Conservation (phyloP, 2,113 vertebrate species). For the Poeciliopsis occidentalis region DNA sequence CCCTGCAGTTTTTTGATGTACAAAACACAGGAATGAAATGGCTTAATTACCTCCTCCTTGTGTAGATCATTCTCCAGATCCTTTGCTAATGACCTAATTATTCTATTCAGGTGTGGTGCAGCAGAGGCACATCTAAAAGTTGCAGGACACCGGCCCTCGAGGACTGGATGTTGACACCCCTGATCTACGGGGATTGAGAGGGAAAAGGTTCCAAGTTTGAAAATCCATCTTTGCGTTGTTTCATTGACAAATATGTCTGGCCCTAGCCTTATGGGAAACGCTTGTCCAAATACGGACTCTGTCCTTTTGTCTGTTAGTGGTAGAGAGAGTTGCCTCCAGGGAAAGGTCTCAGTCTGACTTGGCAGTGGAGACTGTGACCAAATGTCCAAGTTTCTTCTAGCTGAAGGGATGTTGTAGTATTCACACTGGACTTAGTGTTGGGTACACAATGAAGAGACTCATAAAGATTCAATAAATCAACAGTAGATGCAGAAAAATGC, state of each 20-base stretch:
- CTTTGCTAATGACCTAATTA: too few relatives aligned
- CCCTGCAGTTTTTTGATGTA: too few relatives aligned
- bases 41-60: too few relatives aligned
- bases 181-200: conserved; percentile 24
- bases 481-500: not conserved
- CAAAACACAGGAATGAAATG: too few relatives aligned
- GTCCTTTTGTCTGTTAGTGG: conserved; percentile 55
- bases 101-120: too few relatives aligned
- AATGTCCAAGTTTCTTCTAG: not conserved
- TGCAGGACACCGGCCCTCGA: too few relatives aligned
- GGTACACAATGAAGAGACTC: not conserved
- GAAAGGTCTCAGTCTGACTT: conserved; percentile 43
- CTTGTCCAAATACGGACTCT: conserved; percentile 74
- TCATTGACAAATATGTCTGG: conserved; percentile 74
- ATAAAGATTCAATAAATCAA: not conserved
- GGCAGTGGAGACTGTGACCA: not conserved
- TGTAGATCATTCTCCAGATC: too few relatives aligned
- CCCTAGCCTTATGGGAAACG: conserved; percentile 56
- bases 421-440: not conserved
- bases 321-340: conserved; percentile 39
- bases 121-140: too few relatives aligned
- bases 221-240: conserved; percentile 52
- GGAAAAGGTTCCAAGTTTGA: conserved; percentile 45
- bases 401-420: not conserved
- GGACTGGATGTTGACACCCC: too few relatives aligned